Evolutionary conservation across 2,113 vertebrate species (phyloP).

Genomic region (Rhinogobius similis): DNA sequence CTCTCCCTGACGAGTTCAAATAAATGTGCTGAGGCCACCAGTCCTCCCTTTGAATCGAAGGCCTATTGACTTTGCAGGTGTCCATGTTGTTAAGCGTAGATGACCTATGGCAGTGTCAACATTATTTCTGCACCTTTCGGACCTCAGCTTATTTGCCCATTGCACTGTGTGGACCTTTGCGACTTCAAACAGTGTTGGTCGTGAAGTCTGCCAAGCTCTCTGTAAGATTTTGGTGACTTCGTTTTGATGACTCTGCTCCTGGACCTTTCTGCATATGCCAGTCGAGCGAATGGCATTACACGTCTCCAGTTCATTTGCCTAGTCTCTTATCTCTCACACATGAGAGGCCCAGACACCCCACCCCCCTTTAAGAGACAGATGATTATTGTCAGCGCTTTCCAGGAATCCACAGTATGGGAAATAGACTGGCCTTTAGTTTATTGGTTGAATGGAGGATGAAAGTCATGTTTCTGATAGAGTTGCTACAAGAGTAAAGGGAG

Average conservation of each 20-base stretch:
- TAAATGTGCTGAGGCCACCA: not conserved
- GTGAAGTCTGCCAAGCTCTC: slow-evolving; percentile 21
- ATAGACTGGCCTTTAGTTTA: slow-evolving; percentile 70
- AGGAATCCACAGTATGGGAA: slow-evolving; percentile 53
- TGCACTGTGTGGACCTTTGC: slow-evolving; percentile 43
- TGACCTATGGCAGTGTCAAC: slow-evolving; percentile 59
- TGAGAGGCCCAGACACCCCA: slow-evolving; percentile 77
- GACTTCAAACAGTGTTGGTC: slow-evolving; percentile 60
- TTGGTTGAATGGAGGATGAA: slow-evolving; percentile 45
- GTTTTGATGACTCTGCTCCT: slow-evolving; percentile 48
- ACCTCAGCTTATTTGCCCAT: slow-evolving; percentile 46
- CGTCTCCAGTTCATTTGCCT: slow-evolving; percentile 61
- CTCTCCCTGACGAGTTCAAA: not conserved
- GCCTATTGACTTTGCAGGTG: slow-evolving; percentile 4
- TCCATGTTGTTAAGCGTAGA: slow-evolving; percentile 15
- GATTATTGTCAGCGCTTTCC: slow-evolving; percentile 66
- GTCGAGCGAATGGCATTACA: slow-evolving; percentile 66
- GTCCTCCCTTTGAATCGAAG: not conserved
- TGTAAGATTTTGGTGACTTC: slow-evolving; percentile 39
- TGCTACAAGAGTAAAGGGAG: not conserved
- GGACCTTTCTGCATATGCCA: slow-evolving; percentile 71
- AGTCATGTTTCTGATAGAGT: slow-evolving; percentile 34
- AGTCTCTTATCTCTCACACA: slow-evolving; percentile 75
- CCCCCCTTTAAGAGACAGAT: slow-evolving; percentile 61
- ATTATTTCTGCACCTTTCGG: slow-evolving; percentile 46